These are phyloP conservation scores for Oedothorax gibbosus DNA, from an alignment of 1,140 invertebrate genomes.

Conservation along the genomic window DNA sequence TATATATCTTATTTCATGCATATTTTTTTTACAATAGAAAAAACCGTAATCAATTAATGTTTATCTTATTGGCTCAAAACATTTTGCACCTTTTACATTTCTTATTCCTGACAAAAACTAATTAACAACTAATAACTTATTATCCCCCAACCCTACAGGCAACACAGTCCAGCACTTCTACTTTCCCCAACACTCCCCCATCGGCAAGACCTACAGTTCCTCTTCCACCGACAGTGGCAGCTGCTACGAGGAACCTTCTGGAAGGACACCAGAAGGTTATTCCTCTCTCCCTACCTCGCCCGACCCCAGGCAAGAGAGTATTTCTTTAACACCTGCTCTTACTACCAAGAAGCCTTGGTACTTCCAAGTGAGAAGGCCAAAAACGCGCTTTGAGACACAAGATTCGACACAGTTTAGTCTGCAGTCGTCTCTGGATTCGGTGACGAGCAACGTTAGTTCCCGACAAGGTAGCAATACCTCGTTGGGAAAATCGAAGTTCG, in stretches of 20 bases:
- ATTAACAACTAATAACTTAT: conserved; percentile 69
- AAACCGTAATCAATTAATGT: no score
- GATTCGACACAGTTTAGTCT: conserved; percentile 67
- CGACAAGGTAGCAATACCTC: conserved; percentile 53
- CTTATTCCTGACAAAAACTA: no score
- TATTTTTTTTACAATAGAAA: no score
- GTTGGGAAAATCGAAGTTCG: conserved; percentile 49
- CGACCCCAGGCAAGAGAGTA: conserved; percentile 42
- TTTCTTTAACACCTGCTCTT: conserved; percentile 36
- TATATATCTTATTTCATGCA: no score
- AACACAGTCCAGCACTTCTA: conserved; percentile 89
- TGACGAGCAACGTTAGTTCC: conserved; percentile 65
- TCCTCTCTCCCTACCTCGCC: conserved; percentile 56
- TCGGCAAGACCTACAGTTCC: conserved; percentile 40
- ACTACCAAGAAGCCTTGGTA: conserved; percentile 80
- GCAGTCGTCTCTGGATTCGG: conserved; percentile 67
- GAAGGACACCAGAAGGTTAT: conserved; percentile 48
- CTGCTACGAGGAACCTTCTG: conserved; percentile 57
- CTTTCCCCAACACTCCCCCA: conserved; percentile 81
- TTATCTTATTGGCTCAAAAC: no score
- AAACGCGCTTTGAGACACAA: conserved; percentile 68
- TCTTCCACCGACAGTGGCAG: conserved; percentile 59
- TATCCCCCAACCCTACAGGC: conserved; percentile 83
- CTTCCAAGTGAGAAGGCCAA: conserved; percentile 71
- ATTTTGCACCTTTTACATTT: no score